Base-by-base conservation (phyloP, 1,140 invertebrate genomes). In the Brachionus rubens region DNA sequence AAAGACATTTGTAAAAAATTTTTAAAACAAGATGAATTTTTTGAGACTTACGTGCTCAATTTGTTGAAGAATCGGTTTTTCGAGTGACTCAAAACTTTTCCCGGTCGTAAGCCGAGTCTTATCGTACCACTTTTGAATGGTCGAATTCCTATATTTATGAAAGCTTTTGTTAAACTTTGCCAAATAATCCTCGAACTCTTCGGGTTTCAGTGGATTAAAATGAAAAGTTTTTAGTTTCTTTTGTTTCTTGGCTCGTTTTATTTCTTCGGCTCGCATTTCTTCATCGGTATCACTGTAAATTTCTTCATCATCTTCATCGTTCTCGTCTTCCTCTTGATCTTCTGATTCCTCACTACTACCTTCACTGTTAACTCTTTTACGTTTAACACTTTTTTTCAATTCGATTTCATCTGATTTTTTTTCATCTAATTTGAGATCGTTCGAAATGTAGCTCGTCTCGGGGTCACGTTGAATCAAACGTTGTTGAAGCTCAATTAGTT, bases 101-200 rank as follows among this genome's bases (percentile, higher is more conserved):
- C 88, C 87, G 50, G 87, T 87, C 2, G 89, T 86, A 16, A 92
- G 81, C 78, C 89, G 87, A 0, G 92, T 96, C 82, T 92, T 93
- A 76, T 94, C 91, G 84, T 94, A 91, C 93, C 93, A 98, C 82
- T 93, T 94, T 79, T 93, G 89, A 77, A 96, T 82, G 9, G 82
- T 82, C 3, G 77, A 50, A 77, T 83, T 80, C 78, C 92, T 88
- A 79, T 90, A 93, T n/a, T 87, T 80, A 77, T 82, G 85, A 77
- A 91, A 91, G 2, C 84, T 83, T 79, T 89, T 84, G 80, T 92
- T 89, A 70, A 86, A 85, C 75, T 87, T 86, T 16, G 86, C 80
- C 16, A 94, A 82, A 67, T 88, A 82, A 62, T 84, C 84, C 78
- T 89, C 88, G 82, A 89, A 90, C 26, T 90, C 88, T 47, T 83